Evolutionary conservation across 2,888 invertebrate genomes (phyloP).

Genomic region (Scaptomyza flava): DNA sequence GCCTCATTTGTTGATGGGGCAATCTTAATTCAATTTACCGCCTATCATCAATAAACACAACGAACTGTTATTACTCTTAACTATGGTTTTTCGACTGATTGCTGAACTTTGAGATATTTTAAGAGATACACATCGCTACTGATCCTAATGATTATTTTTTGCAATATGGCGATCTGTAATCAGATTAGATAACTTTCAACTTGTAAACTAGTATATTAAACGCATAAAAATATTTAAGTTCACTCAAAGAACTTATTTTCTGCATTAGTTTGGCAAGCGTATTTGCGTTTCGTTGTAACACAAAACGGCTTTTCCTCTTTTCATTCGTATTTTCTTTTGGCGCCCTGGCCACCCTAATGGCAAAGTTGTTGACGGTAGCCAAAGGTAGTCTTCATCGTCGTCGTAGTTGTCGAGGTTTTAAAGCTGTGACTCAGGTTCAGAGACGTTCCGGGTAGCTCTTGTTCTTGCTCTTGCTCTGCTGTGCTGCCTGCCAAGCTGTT

Average conservation of each 20-base stretch:
- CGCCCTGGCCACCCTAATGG: slow-evolving; percentile 75
- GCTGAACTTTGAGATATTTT: background rate
- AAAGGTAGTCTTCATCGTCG: slow-evolving; percentile 47
- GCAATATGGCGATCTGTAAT: too few relatives aligned
- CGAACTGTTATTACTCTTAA: slow-evolving; percentile 51
- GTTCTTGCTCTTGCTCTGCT: slow-evolving; percentile 4
- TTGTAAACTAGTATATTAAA: too few relatives aligned
- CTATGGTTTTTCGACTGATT: too few relatives aligned
- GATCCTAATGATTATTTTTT: too few relatives aligned
- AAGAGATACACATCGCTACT: background rate
- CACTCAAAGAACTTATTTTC: background rate
- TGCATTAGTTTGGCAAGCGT: slow-evolving; percentile 10
- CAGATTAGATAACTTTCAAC: background rate
- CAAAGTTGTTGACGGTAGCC: slow-evolving; percentile 69
- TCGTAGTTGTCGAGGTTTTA: slow-evolving; percentile 33
- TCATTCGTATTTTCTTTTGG: slow-evolving; percentile 18
- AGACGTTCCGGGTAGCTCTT: slow-evolving; percentile 31
- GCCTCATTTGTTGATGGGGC: slow-evolving; percentile 72
- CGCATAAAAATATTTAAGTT: background rate
- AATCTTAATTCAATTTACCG: slow-evolving; percentile 78
- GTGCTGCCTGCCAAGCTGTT: slow-evolving; percentile 36
- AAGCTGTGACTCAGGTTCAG: slow-evolving; percentile 63
- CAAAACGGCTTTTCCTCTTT: slow-evolving; percentile 12
- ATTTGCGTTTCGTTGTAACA: slow-evolving; percentile 21
- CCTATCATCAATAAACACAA: slow-evolving; percentile 37